Evolutionary conservation across 2,797 vertebrate species (phyloP).

Genomic region (Mormyrus proboscirostris): DNA sequence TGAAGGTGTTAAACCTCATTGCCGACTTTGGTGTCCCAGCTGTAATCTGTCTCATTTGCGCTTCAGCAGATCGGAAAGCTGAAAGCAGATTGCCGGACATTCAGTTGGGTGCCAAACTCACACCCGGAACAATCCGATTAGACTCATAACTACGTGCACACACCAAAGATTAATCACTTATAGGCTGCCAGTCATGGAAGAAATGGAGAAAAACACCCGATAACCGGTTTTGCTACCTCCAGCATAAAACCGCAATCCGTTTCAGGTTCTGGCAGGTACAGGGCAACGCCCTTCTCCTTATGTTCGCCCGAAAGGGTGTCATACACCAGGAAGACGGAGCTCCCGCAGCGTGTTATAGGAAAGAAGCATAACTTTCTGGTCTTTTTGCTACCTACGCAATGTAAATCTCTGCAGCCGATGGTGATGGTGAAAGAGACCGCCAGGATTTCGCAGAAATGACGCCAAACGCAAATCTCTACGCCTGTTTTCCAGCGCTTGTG

Average conservation of each 20-base stretch:
- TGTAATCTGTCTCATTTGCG: background rate
- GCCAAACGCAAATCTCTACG: background rate
- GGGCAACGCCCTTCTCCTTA: background rate
- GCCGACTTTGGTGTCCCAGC: background rate
- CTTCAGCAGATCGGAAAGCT: background rate
- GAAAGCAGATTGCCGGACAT: background rate
- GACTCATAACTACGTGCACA: background rate
- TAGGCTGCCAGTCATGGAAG: background rate
- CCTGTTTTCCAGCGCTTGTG: slow-evolving; percentile 14
- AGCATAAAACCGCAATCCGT: background rate
- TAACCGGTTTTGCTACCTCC: background rate
- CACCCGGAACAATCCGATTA: background rate
- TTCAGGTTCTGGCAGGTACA: slow-evolving; percentile 3
- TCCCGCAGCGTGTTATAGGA: background rate
- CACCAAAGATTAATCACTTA: background rate
- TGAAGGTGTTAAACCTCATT: background rate
- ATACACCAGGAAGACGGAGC: slow-evolving; percentile 1
- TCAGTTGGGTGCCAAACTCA: background rate
- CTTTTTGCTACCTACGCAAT: background rate
- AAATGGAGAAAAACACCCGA: background rate
- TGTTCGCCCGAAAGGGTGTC: background rate
- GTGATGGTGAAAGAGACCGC: background rate
- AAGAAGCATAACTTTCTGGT: background rate
- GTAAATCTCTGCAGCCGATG: background rate
- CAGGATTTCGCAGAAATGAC: background rate